Evolutionary conservation across 2,888 invertebrate species (phyloP), one percentile per base, ranked within the genome.

Genomic region (Calameuta idolon): DNA sequence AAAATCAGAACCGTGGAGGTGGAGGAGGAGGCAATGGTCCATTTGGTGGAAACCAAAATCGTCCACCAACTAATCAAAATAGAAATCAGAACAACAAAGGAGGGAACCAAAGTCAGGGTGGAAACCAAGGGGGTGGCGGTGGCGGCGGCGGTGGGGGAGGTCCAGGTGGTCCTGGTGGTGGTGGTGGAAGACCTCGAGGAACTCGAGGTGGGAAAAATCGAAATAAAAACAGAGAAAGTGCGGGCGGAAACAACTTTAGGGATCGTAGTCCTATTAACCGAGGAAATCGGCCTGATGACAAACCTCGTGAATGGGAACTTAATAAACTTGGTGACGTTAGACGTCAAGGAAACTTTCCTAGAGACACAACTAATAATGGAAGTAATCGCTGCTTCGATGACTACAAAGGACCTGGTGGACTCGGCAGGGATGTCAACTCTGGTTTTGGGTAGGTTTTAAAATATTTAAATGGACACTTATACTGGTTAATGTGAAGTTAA

Each of bases 191-290:
- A 35, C 78, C 80, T 1, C 85, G 89, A 34, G 89, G 88, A 1
- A 84, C 76, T 12, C 82, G 90, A 78, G 89, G 89, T 75, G 90
- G 90, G 55, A 89, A 89, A 73, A 89, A 89, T 80, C 83, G 88
- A 80, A 88, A 88, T 77, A 90, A 88, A 81, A 88, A 88, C 75
- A 83, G 85, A 69, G 88, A 88, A 69, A 84, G 79, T 37, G 73
- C 81, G 0, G 80, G 75, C 4, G 86, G 85, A 15, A 87, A 85
- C 79, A 90, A 83, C 76, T 91, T 90, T 71, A 82, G 91, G 76
- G 91, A 91, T 82, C 87, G 91, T 68, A 91, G 91, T 80, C 91
- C 91, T 15, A 79, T 91, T 68, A 85, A 84, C 37, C 88, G 91
- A 33, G 85, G 80, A 68, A 87, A 89, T 33, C 88, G 85, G 35